These are phyloP conservation scores for Onychostoma macrolepis DNA, from an alignment of 2,113 vertebrate genomes.

Conservation along the genomic window DNA sequence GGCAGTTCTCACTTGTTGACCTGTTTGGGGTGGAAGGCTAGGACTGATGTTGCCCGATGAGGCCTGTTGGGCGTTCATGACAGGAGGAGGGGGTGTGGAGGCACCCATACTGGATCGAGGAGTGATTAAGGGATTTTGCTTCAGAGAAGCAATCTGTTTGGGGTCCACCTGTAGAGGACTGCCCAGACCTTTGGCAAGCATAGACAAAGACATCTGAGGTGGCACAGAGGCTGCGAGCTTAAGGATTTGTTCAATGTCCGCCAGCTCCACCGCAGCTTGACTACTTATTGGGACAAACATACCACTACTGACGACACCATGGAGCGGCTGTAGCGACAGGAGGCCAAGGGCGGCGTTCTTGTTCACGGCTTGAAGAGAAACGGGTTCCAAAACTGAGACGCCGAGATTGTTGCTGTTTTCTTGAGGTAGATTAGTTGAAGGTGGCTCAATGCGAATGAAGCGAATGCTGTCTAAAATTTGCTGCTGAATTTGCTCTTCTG, in stretches of 20 bases:
- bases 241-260: constrained; percentile 96
- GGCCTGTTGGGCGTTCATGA: constrained; percentile 90
- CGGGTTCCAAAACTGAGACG: constrained; percentile 82
- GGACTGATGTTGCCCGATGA: constrained; percentile 93
- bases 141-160: constrained; percentile 90
- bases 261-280: constrained; percentile 85
- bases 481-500: constrained; percentile 77
- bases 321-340: constrained; percentile 90
- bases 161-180: constrained; percentile 77
- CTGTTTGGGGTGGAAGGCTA: constrained; percentile 84
- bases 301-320: constrained; percentile 86
- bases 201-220: constrained; percentile 87
- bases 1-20: constrained; percentile 78
- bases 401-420: constrained; percentile 81
- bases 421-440: constrained; percentile 88
- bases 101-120: constrained; percentile 87
- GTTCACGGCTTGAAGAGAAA: constrained; percentile 84
- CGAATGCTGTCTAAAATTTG: constrained; percentile 84
- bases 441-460: constrained; percentile 86
- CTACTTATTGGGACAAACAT: constrained; percentile 81
- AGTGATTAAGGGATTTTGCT: constrained; percentile 90
- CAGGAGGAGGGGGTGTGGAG: constrained; percentile 88
- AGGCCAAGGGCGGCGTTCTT: constrained; percentile 84
- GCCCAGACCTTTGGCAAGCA: constrained; percentile 85
- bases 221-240: constrained; percentile 88